Conservation (phyloP, 2,797 vertebrate species). For the Heteromormyrus szaboi region DNA sequence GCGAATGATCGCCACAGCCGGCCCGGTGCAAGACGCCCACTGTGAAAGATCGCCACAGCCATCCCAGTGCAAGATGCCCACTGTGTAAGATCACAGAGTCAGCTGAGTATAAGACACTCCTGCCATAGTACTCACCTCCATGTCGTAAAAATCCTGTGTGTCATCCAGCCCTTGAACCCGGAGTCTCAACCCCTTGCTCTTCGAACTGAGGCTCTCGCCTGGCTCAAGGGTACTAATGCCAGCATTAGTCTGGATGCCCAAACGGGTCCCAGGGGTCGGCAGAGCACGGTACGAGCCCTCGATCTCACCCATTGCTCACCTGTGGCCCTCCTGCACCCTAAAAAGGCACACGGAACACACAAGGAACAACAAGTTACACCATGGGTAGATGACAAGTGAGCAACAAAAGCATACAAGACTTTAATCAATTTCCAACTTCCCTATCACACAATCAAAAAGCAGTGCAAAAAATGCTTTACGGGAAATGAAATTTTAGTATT, state of each 20-base stretch:
- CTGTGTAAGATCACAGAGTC: background rate
- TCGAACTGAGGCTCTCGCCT: slow-evolving; percentile 67
- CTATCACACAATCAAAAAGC: background rate
- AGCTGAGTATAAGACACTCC: background rate
- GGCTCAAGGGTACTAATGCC: slow-evolving; percentile 87
- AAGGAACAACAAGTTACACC: slow-evolving; percentile 30
- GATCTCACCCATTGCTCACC: slow-evolving; percentile 79
- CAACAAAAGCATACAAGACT: background rate
- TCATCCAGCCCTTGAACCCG: slow-evolving; percentile 81
- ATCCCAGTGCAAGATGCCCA: background rate
- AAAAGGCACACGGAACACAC: slow-evolving; percentile 18
- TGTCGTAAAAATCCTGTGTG: slow-evolving; percentile 70
- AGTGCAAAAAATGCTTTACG: background rate
- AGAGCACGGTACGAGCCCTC: slow-evolving; percentile 85
- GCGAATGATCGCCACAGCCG: background rate
- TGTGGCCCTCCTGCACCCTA: slow-evolving; percentile 27
- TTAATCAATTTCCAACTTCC: background rate
- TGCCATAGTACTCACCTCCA: slow-evolving; percentile 69
- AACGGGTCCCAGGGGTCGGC: slow-evolving; percentile 79
- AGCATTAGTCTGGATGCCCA: slow-evolving; percentile 67
- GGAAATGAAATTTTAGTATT: background rate
- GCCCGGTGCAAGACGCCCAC: background rate
- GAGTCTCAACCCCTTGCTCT: slow-evolving; percentile 59
- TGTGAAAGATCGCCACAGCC: background rate
- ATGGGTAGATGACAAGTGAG: background rate